phyloP scores from a whole-genome alignment of 2,888 invertebrate genomes.

The Campoplex nolae region DNA sequence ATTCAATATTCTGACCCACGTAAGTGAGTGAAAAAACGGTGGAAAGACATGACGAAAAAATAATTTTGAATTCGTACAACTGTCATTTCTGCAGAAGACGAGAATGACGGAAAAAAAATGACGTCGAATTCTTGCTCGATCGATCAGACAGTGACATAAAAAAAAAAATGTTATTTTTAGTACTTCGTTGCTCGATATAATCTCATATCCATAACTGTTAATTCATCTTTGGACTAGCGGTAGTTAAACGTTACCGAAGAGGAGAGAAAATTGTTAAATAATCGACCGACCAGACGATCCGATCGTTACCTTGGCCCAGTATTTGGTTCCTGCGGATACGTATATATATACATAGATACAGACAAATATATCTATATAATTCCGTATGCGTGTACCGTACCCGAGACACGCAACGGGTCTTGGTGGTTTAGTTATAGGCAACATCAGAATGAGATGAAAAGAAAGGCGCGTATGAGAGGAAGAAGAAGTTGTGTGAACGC shows the following conservation, averaged over 20 bases:
- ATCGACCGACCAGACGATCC: slow-evolving; percentile 7
- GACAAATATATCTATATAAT: slow-evolving; percentile 6
- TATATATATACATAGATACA: not conserved
- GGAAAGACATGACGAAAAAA: not conserved
- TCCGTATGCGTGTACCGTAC: slow-evolving; percentile 11
- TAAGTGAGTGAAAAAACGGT: not conserved
- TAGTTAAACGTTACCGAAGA: slow-evolving; percentile 13
- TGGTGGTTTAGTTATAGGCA: slow-evolving; percentile 54
- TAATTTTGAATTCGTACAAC: not conserved
- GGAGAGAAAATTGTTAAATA: slow-evolving; percentile 40
- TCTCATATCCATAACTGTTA: slow-evolving; percentile 24
- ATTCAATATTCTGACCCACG: slow-evolving; percentile 10
- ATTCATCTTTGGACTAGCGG: slow-evolving; percentile 22
- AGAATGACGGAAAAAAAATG: not conserved
- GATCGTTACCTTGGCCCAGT: slow-evolving; percentile 65
- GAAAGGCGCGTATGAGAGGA: slow-evolving; percentile 29
- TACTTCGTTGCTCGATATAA: not conserved
- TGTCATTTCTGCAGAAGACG: not conserved
- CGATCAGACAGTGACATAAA: not conserved
- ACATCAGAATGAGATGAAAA: slow-evolving; percentile 10
- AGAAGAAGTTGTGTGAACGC: slow-evolving; percentile 17
- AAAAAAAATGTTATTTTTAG: not conserved
- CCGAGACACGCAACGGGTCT: slow-evolving; percentile 59
- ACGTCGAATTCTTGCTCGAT: not conserved
- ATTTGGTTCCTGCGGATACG: slow-evolving; percentile 59